Conservation (phyloP, 2,797 vertebrate species). For the Dallia pectoralis region DNA sequence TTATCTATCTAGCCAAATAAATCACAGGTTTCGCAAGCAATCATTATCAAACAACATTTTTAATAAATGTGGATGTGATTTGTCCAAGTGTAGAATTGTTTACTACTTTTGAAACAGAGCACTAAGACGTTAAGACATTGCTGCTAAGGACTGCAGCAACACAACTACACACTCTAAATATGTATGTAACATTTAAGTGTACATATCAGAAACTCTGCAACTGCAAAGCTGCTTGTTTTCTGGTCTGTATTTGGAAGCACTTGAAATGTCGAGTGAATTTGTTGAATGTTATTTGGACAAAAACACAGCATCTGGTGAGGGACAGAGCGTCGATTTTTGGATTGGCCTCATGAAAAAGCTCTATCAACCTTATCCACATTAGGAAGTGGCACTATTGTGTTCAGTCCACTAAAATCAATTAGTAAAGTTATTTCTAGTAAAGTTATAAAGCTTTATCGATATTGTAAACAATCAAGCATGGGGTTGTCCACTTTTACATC, state of each 20-base stretch:
- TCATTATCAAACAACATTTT: conserved; percentile 12
- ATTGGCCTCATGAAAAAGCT: conserved; percentile 63
- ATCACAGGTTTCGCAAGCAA: conserved; percentile 20
- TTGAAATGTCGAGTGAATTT: conserved; percentile 41
- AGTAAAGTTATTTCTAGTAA: conserved; percentile 65
- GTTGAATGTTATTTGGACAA: conserved; percentile 58
- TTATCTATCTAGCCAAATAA: conserved; percentile 21
- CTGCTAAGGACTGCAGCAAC: conserved; percentile 9
- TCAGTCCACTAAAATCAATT: conserved; percentile 58
- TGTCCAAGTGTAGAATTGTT: conserved; percentile 45
- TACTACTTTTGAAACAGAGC: conserved; percentile 22
- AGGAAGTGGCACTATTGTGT: conserved; percentile 52
- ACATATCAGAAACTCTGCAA: conserved; percentile 14
- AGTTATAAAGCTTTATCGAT: conserved; percentile 53
- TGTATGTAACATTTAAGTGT: conserved; percentile 31
- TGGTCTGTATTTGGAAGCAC: conserved; percentile 55
- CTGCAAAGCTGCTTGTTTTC: conserved; percentile 42
- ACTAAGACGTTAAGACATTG: background rate
- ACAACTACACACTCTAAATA: conserved; percentile 8
- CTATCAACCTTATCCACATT: conserved; percentile 54
- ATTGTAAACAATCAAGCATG: conserved; percentile 58
- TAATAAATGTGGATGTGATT: conserved; percentile 15
- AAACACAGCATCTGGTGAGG: conserved; percentile 55
- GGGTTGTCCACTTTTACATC: conserved; percentile 19
- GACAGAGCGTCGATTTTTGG: conserved; percentile 68